Conservation (phyloP, 2,113 vertebrate species). For the Gallinago paraguaiae region DNA sequence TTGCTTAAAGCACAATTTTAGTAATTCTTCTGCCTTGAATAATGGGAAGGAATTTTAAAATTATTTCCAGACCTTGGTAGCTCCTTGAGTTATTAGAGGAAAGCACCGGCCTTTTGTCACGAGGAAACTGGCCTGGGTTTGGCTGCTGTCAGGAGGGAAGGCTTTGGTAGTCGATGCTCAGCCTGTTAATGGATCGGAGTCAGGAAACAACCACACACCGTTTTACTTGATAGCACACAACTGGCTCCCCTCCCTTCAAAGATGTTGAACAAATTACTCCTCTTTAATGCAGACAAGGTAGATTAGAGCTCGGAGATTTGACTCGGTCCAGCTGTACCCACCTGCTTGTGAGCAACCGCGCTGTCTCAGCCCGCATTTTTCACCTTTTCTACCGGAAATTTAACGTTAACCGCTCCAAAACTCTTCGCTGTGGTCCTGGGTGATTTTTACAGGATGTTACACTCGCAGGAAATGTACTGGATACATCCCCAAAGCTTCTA, state of each 20-base stretch:
- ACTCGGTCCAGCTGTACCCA: conserved; percentile 44
- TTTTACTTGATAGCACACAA: conserved; percentile 16
- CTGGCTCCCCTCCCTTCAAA: conserved; percentile 42
- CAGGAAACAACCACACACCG: conserved; percentile 60
- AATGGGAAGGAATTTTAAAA: conserved; percentile 68
- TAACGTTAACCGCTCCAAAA: neutral
- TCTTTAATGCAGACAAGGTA: conserved; percentile 73
- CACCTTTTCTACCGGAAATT: neutral
- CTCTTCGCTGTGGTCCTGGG: neutral
- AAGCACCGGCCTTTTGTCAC: conserved; percentile 20
- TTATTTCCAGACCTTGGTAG: conserved; percentile 65
- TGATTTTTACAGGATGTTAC: neutral
- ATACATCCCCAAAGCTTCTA: neutral
- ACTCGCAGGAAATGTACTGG: neutral
- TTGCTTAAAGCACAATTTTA: conserved; percentile 66
- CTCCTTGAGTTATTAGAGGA: conserved; percentile 1
- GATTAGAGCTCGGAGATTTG: conserved; percentile 56
- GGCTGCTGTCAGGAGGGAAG: conserved; percentile 55
- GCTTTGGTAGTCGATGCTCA: conserved; percentile 50
- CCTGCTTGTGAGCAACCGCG: neutral
- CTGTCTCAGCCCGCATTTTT: neutral
- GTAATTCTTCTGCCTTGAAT: conserved; percentile 71
- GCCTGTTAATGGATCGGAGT: conserved; percentile 25
- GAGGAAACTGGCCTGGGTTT: conserved; percentile 29
- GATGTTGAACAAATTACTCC: conserved; percentile 70